Base-by-base conservation (phyloP, 2,888 invertebrate species). In the Lithosia quadra region DNA sequence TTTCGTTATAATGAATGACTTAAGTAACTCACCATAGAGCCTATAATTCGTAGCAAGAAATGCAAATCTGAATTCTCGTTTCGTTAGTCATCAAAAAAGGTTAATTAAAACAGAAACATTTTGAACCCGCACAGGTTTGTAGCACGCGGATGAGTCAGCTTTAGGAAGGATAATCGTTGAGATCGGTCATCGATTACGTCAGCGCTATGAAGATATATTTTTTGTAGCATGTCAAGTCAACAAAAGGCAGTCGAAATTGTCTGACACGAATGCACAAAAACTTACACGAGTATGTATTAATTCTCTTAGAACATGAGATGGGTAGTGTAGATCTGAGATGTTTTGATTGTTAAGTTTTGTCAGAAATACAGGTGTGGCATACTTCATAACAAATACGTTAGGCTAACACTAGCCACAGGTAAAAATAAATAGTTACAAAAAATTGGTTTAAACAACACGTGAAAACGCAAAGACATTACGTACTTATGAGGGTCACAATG, bases 111-210 rank as follows among this genome's bases (percentile, higher is more conserved):
- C 84, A 72, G 56, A 84, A 84, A 86, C 85, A 84, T 87, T 86
- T 74, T 81, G 80, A 82, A 82, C 83, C 80, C 79, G 81, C 77
- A 76, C 79, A 79, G 84, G 82, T 82, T 80, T 72, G 74, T 67
- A 67, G 79, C 70, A 75, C 78, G 78, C 71, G 69, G 65, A 65
- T 93, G 92, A 92, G 80, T 92, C 92, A 92, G 80, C 78, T 72
- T 67, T 79, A 78, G 81, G 76, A 83, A 88, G 87, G 87, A 89
- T 88, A 87, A 89, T 87, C 84, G 83, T 73, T 86, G 82, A 87
- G 88, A 90, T 89, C 86, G 86, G 83, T 84, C 88, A 87, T 83
- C 82, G 86, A 85, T 92, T 91, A 83, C 91, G 88, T 92, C 92
- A 92, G 78, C 83, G 13, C 62, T 64, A 72, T 71, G 67, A 71